Percentiles rank a stretch among this genome's conserved stretches.
phyloP scores from a whole-genome alignment of 2,888 invertebrate species.

The Erebia aethiops region DNA sequence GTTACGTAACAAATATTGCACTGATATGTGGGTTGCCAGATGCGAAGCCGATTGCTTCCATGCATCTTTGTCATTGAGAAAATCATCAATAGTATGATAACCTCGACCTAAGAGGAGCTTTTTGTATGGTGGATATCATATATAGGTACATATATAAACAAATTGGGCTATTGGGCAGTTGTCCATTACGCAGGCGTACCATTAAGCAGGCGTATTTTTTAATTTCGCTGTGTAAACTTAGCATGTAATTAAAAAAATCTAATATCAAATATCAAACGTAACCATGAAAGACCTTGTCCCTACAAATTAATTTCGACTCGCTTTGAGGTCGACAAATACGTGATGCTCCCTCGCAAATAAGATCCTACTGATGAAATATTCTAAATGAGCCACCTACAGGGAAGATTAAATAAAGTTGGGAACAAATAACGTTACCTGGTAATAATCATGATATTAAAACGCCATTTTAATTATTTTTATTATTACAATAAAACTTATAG shows the following conservation, averaged over 20 bases:
- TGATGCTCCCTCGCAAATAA: not conserved
- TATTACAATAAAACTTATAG: not conserved
- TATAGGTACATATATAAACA: too few species aligned
- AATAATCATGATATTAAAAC: not conserved
- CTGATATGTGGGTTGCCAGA: too few species aligned
- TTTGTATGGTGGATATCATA: too few species aligned
- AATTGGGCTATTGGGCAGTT: too few species aligned
- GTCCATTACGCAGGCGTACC: too few species aligned
- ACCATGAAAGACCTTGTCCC: not conserved
- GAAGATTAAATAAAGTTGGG: not conserved
- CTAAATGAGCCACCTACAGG: not conserved
- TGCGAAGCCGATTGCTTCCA: too few species aligned
- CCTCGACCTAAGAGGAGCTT: too few species aligned
- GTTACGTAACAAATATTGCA: too few species aligned
- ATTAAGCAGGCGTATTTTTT: too few species aligned
- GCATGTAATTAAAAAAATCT: not conserved
- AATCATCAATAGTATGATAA: too few species aligned
- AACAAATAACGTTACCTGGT: not conserved
- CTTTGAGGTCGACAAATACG: slow-evolving; percentile 18
- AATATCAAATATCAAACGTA: not conserved
- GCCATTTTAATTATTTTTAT: not conserved
- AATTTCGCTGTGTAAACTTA: too few species aligned
- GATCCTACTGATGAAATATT: slow-evolving; percentile 6
- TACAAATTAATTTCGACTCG: slow-evolving; percentile 7
- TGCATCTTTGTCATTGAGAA: too few species aligned